These are phyloP conservation scores for Limnephilus auricula DNA, from an alignment of 2,888 invertebrate species.

Conservation along the genomic window DNA sequence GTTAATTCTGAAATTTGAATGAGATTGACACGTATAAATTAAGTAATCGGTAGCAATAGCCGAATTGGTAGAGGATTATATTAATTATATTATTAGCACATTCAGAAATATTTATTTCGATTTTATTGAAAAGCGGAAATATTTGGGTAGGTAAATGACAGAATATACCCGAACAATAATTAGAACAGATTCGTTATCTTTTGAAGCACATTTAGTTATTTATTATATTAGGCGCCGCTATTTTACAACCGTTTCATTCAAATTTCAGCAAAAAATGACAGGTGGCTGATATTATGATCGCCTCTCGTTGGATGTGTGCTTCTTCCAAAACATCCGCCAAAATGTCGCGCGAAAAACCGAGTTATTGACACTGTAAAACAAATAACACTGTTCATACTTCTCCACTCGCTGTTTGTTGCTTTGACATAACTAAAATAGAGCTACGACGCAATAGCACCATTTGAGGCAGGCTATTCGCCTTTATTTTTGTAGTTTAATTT, in stretches of 20 bases:
- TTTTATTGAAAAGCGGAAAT: too few relatives aligned
- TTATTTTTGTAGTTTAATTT: neutral
- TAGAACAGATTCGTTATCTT: neutral
- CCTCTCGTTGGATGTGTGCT: neutral
- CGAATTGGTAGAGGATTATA: too few relatives aligned
- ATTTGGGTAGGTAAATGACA: too few relatives aligned
- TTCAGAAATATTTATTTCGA: too few relatives aligned
- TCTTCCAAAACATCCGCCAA: neutral
- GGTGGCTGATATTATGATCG: neutral
- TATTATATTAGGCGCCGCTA: neutral
- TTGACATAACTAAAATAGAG: neutral
- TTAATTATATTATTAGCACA: too few relatives aligned
- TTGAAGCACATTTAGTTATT: neutral
- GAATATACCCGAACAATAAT: too few relatives aligned
- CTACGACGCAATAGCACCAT: neutral
- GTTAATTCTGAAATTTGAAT: too few relatives aligned
- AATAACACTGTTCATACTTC: neutral
- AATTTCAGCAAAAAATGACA: neutral
- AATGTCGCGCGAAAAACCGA: neutral
- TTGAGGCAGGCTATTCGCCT: neutral
- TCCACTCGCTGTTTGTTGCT: too few relatives aligned
- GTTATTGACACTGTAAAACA: neutral
- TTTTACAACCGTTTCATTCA: neutral
- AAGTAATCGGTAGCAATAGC: too few relatives aligned
- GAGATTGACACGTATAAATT: too few relatives aligned